Evolutionary conservation across 92 coral and sea anemone species (phyloP), one percentile per base, ranked within the genome.

Genomic region (Palythoa grandiflora): DNA sequence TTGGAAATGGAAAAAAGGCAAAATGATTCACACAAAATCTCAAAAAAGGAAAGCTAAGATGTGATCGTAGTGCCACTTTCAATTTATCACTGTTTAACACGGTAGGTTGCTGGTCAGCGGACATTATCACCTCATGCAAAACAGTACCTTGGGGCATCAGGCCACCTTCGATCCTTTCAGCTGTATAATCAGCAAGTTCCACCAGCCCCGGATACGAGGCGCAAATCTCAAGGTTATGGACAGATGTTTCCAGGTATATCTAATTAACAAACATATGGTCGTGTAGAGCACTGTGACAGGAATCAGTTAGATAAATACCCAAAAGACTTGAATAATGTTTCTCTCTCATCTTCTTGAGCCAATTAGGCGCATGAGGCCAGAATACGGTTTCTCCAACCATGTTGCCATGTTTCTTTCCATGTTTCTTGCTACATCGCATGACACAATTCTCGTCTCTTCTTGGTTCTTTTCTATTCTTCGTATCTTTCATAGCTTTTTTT

Each of bases 41-140:
- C 28, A 28, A 28, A 28, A 28, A 28, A 28, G 28, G 28, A 28
- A 28, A 28, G 28, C 28, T 28, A 47, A 12, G 5, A 21, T 78
- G 19, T 16, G 28, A 28, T 28, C 28, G 21, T 37, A 14, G 14
- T 15, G 1, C n/a, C 63, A 61, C 71, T 50, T 21, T 3, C 9
- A 54, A 10, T 90, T 50, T 3, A 39, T 61, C 53, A 37, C 65
- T 28, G 9, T 37, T 65, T 79, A 35, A 61, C 84, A 59, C 51
- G 55, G 19, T 88, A 92, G 92, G 79, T 75, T 52, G 75, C 93
- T 53, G 85, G 84, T 75, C 89, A 89, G 59, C 89, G 83, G 11
- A 78, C 98, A 21, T 19, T 89, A 85, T 94, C 98, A 21, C 98
- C 98, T 17, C 95, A 90, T 47, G 94, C 95, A 10, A 95, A 93